Evolutionary conservation across 2,888 invertebrate genomes (phyloP).

Genomic region (Drosophila fulvimacula): DNA sequence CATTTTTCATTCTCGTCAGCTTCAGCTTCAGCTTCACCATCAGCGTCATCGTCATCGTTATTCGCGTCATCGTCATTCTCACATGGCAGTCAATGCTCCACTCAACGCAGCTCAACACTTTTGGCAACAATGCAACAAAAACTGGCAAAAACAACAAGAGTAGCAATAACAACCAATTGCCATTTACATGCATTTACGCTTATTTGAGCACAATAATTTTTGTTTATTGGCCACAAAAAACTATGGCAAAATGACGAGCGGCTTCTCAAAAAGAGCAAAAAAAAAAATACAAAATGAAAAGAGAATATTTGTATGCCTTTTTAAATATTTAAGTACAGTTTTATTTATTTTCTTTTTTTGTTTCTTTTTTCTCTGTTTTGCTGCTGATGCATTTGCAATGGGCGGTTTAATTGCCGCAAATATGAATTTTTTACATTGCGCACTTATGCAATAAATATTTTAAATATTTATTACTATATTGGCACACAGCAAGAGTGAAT

Average conservation of each 20-base stretch:
- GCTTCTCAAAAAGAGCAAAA: conserved; percentile 21
- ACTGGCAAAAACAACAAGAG: conserved; percentile 22
- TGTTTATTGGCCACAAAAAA: conserved; percentile 78
- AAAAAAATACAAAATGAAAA: not conserved
- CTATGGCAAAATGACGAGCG: conserved; percentile 46
- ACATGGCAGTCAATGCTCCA: conserved; percentile 27
- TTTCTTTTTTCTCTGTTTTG: not conserved
- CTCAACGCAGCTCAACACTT: conserved; percentile 58
- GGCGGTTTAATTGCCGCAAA: conserved; percentile 69
- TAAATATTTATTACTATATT: conserved; percentile 49
- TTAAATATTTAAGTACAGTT: conserved; percentile 64
- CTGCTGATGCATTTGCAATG: conserved; percentile 44
- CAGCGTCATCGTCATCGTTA: conserved; percentile 11
- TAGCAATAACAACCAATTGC: conserved; percentile 26
- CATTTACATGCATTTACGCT: conserved; percentile 76
- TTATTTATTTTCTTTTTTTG: conserved; percentile 11
- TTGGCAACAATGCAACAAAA: conserved; percentile 70
- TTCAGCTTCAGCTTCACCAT: conserved; percentile 1
- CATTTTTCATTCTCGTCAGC: conserved; percentile 64
- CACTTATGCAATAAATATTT: conserved; percentile 59
- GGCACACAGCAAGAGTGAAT: not conserved
- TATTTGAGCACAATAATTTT: conserved; percentile 79
- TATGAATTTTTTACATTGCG: conserved; percentile 56
- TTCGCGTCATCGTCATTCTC: conserved; percentile 21
- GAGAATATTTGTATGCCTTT: conserved; percentile 14